Conservation (phyloP, 2,888 invertebrate genomes). For the Chloromyia formosa region DNA sequence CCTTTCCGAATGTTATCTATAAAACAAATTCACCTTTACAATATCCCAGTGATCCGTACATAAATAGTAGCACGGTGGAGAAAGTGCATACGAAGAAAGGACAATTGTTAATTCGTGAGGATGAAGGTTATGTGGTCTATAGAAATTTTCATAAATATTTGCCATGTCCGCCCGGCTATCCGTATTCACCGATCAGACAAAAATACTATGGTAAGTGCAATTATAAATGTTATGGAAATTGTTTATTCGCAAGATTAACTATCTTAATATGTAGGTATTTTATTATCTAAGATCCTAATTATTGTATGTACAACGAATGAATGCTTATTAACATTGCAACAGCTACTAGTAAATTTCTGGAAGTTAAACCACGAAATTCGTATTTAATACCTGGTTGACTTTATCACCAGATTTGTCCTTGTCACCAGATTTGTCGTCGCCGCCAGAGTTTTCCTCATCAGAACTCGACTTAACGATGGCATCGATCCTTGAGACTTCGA, state of each 20-base stretch:
- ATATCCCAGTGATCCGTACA: conserved; percentile 51
- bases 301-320: too few species aligned
- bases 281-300: too few species aligned
- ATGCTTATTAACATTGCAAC: background rate
- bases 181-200: conserved; percentile 57
- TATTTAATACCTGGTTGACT: too few species aligned
- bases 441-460: too few species aligned
- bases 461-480: too few species aligned
- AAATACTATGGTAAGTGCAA: conserved; percentile 38
- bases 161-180: conserved; percentile 61
- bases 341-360: background rate
- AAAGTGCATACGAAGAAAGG: conserved; percentile 52
- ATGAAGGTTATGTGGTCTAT: conserved; percentile 61
- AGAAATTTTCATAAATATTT: conserved; percentile 54
- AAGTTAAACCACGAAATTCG: background rate
- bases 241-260: too few species aligned
- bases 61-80: conserved; percentile 54
- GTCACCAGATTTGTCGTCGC: too few species aligned
- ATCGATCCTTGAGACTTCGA: too few species aligned
- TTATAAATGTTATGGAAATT: background rate
- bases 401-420: too few species aligned
- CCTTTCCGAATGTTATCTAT: background rate
- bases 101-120: conserved; percentile 59
- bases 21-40: background rate
- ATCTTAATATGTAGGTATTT: too few species aligned